phyloP scores from a whole-genome alignment of 2,113 vertebrate species.

The Macrotus californicus region DNA sequence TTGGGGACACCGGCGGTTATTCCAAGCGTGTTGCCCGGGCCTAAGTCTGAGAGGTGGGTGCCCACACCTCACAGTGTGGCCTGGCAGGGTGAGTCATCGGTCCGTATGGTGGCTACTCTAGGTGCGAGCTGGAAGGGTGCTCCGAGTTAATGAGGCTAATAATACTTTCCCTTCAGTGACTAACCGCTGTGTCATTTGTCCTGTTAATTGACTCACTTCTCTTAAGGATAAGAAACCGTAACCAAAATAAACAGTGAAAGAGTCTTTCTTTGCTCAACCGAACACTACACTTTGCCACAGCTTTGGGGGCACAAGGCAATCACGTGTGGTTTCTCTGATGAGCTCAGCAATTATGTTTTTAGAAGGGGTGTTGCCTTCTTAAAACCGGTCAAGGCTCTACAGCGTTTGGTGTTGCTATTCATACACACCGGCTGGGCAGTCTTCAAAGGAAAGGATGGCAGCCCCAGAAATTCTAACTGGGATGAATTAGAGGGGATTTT shows the following conservation, averaged over 20 bases:
- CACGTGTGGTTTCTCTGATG: slow-evolving; percentile 43
- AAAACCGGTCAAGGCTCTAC: not conserved
- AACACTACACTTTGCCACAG: slow-evolving; percentile 10
- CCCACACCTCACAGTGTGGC: not conserved
- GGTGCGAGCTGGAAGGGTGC: not conserved
- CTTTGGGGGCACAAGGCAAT: slow-evolving; percentile 37
- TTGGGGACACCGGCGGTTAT: not conserved
- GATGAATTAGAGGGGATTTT: not conserved
- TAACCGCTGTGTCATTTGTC: not conserved
- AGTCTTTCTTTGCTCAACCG: not conserved
- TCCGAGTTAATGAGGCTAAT: not conserved
- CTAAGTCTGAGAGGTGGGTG: not conserved
- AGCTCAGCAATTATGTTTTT: slow-evolving; percentile 68
- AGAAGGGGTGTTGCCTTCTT: slow-evolving; percentile 66
- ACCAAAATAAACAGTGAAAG: slow-evolving; percentile 11
- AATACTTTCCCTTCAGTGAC: slow-evolving; percentile 17
- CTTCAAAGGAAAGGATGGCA: not conserved
- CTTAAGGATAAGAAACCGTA: not conserved
- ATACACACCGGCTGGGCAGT: slow-evolving; percentile 35
- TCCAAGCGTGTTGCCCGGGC: not conserved
- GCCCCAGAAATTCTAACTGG: not conserved
- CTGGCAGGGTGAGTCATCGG: not conserved
- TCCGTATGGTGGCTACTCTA: not conserved
- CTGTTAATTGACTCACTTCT: slow-evolving; percentile 27
- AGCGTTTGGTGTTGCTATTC: not conserved